phyloP scores from a whole-genome alignment of 2,797 vertebrate genomes.

The Bovichtus variegatus region DNA sequence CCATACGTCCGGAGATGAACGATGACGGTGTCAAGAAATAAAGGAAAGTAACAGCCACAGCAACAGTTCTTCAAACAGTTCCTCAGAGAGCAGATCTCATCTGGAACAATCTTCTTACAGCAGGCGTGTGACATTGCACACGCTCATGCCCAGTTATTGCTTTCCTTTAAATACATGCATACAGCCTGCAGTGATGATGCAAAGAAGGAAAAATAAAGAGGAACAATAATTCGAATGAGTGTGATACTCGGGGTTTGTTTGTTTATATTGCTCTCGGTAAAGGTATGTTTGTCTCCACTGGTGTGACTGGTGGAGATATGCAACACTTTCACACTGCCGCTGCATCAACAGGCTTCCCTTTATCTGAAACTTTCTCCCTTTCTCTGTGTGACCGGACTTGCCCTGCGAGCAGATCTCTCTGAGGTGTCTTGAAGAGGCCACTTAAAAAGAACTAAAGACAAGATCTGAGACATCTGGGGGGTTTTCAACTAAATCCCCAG shows the following conservation, averaged over 20 bases:
- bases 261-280: not conserved
- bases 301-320: not conserved
- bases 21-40: not conserved
- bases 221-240: not conserved
- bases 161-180: not conserved
- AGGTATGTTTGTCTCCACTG: not conserved
- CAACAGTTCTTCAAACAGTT: not conserved
- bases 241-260: not conserved
- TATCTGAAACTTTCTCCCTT: conserved; percentile 48
- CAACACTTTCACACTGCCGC: conserved; percentile 10
- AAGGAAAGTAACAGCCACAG: not conserved
- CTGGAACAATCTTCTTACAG: not conserved
- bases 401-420: conserved; percentile 39
- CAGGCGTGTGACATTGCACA: not conserved
- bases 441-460: conserved; percentile 71
- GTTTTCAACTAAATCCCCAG: conserved; percentile 67
- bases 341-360: conserved; percentile 29
- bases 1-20: not conserved
- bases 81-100: not conserved
- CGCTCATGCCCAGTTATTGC: not conserved
- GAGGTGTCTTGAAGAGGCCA: conserved; percentile 58
- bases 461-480: conserved; percentile 78
- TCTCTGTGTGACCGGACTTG: conserved; percentile 27
- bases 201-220: not conserved
- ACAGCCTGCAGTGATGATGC: not conserved